These are phyloP conservation scores for Pitangus sulphuratus DNA, from an alignment of 2,797 vertebrate genomes.

Conservation along the genomic window DNA sequence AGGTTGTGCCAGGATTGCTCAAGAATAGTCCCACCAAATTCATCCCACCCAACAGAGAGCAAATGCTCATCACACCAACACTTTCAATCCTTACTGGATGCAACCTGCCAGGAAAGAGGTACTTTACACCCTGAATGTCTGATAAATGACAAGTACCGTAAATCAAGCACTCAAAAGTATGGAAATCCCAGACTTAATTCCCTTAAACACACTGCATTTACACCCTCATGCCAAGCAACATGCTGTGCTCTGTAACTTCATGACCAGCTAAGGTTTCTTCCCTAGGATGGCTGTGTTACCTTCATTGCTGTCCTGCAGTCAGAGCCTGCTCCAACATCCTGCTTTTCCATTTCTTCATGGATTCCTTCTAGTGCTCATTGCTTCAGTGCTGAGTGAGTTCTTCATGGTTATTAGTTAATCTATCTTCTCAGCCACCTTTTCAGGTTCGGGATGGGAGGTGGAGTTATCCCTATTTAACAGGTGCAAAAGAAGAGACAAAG, in stretches of 20 bases:
- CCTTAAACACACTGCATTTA: not conserved
- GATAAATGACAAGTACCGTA: not conserved
- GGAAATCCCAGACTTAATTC: not conserved
- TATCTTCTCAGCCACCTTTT: not conserved
- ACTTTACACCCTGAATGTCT: not conserved
- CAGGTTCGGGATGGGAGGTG: not conserved
- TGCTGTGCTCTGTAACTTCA: not conserved
- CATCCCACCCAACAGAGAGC: not conserved
- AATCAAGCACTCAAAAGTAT: not conserved
- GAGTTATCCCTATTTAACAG: not conserved
- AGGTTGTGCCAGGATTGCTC: not conserved
- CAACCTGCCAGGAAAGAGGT: not conserved
- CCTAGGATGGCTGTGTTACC: not conserved
- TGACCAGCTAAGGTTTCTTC: not conserved
- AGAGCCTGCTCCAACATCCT: not conserved
- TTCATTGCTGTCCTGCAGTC: not conserved
- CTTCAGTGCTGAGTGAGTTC: not conserved
- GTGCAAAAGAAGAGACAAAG: not conserved
- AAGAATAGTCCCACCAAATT: not conserved
- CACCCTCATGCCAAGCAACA: fast-evolving
- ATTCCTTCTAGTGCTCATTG: not conserved
- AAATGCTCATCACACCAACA: not conserved
- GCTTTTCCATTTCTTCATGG: not conserved
- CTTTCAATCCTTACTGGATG: not conserved
- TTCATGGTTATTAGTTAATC: not conserved